These are phyloP conservation scores for Dolichallabes microphthalmus DNA, from an alignment of 2,113 vertebrate genomes.

Conservation along the genomic window DNA sequence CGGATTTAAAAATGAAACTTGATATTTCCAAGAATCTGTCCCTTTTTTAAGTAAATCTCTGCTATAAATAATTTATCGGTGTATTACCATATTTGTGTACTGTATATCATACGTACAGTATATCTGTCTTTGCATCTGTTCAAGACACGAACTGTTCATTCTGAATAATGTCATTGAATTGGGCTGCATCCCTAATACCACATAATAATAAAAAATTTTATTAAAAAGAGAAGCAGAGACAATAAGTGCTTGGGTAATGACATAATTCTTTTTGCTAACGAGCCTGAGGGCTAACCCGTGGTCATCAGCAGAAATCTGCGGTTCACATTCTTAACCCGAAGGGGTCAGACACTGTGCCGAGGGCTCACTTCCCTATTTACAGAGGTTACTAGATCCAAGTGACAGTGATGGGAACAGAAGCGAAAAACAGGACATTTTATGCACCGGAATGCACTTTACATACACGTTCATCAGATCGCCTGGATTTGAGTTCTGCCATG, in stretches of 20 bases:
- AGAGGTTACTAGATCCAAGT: constrained; percentile 44
- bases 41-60: not conserved
- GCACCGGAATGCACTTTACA: constrained; percentile 19
- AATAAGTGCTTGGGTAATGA: not conserved
- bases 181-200: not conserved
- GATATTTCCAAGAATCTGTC: not conserved
- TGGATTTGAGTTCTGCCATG: not conserved
- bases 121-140: not conserved
- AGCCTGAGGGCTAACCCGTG: constrained; percentile 39
- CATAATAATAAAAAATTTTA: not conserved
- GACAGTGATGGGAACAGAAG: constrained; percentile 36
- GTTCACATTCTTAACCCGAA: constrained; percentile 75
- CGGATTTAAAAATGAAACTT: not conserved
- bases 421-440: not conserved
- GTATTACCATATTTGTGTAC: not conserved
- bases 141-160: not conserved
- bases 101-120: not conserved
- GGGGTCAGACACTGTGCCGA: constrained; percentile 66
- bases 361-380: constrained; percentile 70
- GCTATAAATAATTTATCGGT: not conserved
- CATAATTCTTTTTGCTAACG: constrained; percentile 10
- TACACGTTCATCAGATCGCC: not conserved
- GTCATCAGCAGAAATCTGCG: constrained; percentile 50
- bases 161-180: not conserved
- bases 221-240: not conserved